Evolutionary conservation across 2,888 invertebrate species (phyloP).

Genomic region (Artemia sinica): DNA sequence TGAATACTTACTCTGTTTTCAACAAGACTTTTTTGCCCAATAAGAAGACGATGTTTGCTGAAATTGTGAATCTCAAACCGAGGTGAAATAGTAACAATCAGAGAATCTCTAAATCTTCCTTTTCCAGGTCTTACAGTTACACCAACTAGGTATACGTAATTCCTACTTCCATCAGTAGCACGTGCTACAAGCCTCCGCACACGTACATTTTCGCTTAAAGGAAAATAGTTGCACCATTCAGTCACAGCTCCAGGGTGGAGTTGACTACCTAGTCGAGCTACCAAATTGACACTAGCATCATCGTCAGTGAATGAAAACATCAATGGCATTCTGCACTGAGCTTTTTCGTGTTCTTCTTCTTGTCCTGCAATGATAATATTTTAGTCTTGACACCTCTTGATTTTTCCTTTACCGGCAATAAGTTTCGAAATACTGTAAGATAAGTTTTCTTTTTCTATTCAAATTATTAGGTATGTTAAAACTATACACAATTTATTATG

Average conservation of each 20-base stretch:
- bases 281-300: conserved; percentile 54
- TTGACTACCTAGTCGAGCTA: conserved; percentile 55
- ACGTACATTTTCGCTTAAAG: conserved; percentile 57
- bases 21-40: conserved; percentile 72
- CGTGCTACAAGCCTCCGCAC: conserved; percentile 43
- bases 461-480: too few species aligned
- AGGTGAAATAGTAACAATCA: conserved; percentile 79
- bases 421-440: too few species aligned
- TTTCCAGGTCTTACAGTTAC: conserved; percentile 71
- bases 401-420: too few species aligned
- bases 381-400: too few species aligned
- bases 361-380: conserved; percentile 43
- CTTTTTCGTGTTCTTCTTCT: conserved; percentile 83
- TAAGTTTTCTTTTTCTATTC: too few species aligned
- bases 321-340: conserved; percentile 74
- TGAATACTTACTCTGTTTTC: conserved; percentile 45
- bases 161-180: conserved; percentile 44
- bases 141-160: conserved; percentile 64
- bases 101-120: conserved; percentile 73
- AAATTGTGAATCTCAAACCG: conserved; percentile 84
- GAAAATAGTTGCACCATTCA: conserved; percentile 73
- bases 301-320: conserved; percentile 83
- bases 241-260: conserved; percentile 39
- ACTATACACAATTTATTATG: too few species aligned
- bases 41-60: conserved; percentile 52